These are phyloP conservation scores for Chloropsis cyanopogon DNA, from an alignment of 2,113 vertebrate genomes.

Conservation along the genomic window DNA sequence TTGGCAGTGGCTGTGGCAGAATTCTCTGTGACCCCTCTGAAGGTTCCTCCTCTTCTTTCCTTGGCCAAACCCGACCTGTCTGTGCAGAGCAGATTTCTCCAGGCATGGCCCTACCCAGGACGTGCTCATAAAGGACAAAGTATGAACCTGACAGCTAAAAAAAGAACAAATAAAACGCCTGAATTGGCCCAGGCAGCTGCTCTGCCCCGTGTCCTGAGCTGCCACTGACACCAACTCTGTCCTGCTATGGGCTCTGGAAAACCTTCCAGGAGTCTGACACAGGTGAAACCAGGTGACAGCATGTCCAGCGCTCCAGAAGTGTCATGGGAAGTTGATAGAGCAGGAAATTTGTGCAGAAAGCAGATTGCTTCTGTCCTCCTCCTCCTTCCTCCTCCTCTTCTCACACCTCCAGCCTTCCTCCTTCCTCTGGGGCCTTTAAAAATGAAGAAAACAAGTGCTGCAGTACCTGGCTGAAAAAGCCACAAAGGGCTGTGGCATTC, in stretches of 20 bases:
- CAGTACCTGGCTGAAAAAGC: background rate
- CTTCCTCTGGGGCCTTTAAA: background rate
- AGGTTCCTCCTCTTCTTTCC: background rate
- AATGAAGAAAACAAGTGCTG: background rate
- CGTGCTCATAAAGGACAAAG: background rate
- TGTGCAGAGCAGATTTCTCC: background rate
- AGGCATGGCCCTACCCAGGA: background rate
- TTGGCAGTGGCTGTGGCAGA: accelerated
- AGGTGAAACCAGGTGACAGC: background rate
- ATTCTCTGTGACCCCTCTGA: background rate
- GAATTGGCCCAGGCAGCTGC: background rate
- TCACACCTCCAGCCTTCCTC: background rate
- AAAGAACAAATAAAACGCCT: background rate
- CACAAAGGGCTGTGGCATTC: background rate
- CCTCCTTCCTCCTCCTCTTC: background rate
- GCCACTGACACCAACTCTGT: background rate
- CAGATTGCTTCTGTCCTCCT: background rate
- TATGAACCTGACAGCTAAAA: background rate
- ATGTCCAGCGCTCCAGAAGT: background rate
- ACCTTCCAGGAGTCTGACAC: background rate
- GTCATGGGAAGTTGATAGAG: accelerated
- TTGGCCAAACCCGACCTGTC: background rate
- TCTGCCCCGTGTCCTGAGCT: background rate
- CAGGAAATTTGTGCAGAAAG: background rate
- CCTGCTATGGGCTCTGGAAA: background rate